Evolutionary conservation across 2,888 invertebrate species (phyloP), one percentile per base, ranked within the genome.

Genomic region (Hecatera dysodea): DNA sequence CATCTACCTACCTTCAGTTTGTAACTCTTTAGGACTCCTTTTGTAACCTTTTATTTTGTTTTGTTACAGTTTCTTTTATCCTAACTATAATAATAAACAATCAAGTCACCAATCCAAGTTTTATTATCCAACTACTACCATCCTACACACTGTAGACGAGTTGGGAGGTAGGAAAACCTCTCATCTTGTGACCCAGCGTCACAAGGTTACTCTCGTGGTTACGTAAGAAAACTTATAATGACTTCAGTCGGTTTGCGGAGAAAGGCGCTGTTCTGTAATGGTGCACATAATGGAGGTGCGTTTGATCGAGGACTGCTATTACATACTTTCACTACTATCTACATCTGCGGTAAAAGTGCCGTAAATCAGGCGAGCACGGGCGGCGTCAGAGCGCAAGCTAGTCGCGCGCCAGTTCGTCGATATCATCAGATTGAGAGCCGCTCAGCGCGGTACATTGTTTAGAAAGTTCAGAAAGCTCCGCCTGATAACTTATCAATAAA

Each of bases 251-350:
- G 59, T 12, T 48, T 15, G 19, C 19, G 9, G 73, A 72, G 79
- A 73, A 66, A 73, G 80, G 46, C 46, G 19, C n/a, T 27, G 46
- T 33, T 44, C 42, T 57, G 27, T 36, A 24, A 46, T n/a, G 33
- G n/a, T 24, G 50, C 36, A n/a, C 56, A 52, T 29, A 50, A 12
- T 44, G 9, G 39, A 2, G 19, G 56, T 8, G 57, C 61, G n/a
- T 24, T 33, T 50, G 53, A 63, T 50, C 17, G 55, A 63, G 52
- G n/a, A 57, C 80, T 48, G 53, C 56, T 61, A 44, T 65, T 60
- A 56, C 59, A 60, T 61, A 80, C 78, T 78, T 80, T 78, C 78
- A 75, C 81, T 59, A 36, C 48, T 77, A 52, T 61, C 63, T 61
- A 63, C 60, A 46, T 55, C 46, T 53, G 64, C 46, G 22, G 44